Conservation (phyloP, 2,888 invertebrate species). For the Suillia variegata region DNA sequence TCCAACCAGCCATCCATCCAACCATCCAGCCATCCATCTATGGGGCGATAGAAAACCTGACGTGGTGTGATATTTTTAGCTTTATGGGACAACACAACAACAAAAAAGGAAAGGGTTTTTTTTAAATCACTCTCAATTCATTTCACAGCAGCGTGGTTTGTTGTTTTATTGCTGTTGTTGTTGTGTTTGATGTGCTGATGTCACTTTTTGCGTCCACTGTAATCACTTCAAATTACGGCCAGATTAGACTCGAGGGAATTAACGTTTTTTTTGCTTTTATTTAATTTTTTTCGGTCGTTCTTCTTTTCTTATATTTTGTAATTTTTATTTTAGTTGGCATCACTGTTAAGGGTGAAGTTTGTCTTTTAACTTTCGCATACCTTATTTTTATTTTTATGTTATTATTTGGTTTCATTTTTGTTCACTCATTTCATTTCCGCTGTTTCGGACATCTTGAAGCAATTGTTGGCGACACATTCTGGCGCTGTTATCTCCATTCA, state of each 20-base stretch:
- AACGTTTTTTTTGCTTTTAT: slow-evolving; percentile 9
- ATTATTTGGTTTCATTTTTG: background rate
- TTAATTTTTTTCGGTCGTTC: slow-evolving; percentile 9
- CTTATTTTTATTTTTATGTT: slow-evolving; percentile 1
- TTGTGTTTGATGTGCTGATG: slow-evolving; percentile 25
- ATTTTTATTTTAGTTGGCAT: slow-evolving; percentile 18
- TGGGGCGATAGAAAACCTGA: background rate
- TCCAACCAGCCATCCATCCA: too few species aligned
- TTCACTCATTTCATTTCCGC: slow-evolving; percentile 19
- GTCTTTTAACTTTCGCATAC: too few species aligned
- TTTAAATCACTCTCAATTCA: slow-evolving; percentile 23
- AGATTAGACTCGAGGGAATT: slow-evolving; percentile 38
- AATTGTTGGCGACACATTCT: slow-evolving; percentile 41
- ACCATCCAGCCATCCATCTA: too few species aligned
- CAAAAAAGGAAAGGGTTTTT: background rate
- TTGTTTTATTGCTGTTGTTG: slow-evolving; percentile 15
- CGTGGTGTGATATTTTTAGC: background rate
- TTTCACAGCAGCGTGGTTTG: background rate
- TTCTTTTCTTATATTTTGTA: slow-evolving; percentile 8
- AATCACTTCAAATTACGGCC: slow-evolving; percentile 40
- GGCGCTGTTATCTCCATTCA: slow-evolving; percentile 30
- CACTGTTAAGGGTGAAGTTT: slow-evolving; percentile 1
- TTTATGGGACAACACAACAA: too few species aligned
- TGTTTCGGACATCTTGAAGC: slow-evolving; percentile 26
- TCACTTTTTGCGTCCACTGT: slow-evolving; percentile 28